Conservation (phyloP, 2,113 vertebrate species). For the Mustela nigripes region DNA sequence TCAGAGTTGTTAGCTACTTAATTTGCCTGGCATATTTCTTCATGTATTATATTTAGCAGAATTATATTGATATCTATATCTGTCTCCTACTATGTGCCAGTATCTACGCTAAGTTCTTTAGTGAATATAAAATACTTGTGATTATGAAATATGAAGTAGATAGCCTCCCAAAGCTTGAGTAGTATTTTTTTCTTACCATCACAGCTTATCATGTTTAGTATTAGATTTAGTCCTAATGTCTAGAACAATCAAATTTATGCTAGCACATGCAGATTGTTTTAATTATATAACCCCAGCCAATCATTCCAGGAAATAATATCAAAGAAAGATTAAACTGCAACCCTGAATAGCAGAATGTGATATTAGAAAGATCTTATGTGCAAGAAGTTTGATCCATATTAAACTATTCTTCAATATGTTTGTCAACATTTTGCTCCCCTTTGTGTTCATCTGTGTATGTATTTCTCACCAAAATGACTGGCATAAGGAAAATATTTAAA, state of each 20-base stretch:
- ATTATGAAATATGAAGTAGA: not conserved
- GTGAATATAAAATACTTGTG: not conserved
- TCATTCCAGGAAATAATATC: conserved; percentile 55
- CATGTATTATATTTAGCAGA: conserved; percentile 22
- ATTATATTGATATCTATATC: not conserved
- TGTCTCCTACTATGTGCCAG: not conserved
- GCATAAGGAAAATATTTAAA: not conserved
- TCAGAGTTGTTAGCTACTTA: not conserved
- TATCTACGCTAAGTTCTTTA: not conserved
- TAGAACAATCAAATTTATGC: conserved; percentile 56
- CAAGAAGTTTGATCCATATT: not conserved
- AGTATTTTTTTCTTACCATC: not conserved
- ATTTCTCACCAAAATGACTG: not conserved
- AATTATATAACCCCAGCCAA: conserved; percentile 38
- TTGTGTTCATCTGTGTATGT: conserved; percentile 13
- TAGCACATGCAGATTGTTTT: conserved; percentile 42
- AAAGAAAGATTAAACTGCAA: conserved; percentile 40
- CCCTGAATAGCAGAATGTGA: not conserved
- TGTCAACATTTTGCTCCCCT: conserved; percentile 51
- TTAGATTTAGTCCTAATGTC: conserved; percentile 48
- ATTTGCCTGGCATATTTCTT: not conserved
- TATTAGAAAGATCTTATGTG: not conserved
- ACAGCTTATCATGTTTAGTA: not conserved
- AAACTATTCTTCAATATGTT: conserved; percentile 32
- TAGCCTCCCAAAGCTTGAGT: not conserved